Evolutionary conservation across 2,797 vertebrate genomes (phyloP).

Genomic region (Melanotaenia nigrans): DNA sequence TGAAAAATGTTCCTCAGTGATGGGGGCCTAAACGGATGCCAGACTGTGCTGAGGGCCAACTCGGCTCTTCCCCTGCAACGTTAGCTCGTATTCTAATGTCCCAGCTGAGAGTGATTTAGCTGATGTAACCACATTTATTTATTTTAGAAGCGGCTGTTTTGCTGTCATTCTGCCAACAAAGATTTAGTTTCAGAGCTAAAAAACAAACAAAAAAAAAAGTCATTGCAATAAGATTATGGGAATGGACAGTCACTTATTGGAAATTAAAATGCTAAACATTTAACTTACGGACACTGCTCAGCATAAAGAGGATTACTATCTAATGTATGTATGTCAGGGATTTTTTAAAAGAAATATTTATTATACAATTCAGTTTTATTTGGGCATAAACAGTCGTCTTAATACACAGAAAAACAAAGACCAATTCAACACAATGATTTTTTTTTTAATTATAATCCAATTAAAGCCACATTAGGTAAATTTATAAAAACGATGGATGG

Average conservation of each 20-base stretch:
- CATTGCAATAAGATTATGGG: no score
- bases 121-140: constrained; percentile 5
- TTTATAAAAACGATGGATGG: no score
- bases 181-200: neutral
- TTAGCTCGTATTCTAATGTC: constrained; percentile 11
- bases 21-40: constrained; percentile 56
- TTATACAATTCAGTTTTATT: no score
- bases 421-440: no score
- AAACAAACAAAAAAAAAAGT: neutral
- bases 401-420: no score
- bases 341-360: neutral
- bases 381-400: no score
- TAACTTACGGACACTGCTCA: no score
- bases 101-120: constrained; percentile 2
- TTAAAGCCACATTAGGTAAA: no score
- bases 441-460: no score
- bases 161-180: neutral
- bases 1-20: constrained; percentile 62
- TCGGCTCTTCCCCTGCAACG: constrained; percentile 13
- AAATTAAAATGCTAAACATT: neutral
- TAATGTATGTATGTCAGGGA: no score
- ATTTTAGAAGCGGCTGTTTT: constrained; percentile 1
- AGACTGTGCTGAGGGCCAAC: constrained; percentile 44
- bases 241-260: neutral
- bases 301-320: no score